Conservation (phyloP, 1,140 invertebrate genomes). For the Tyrophagus putrescentiae region DNA sequence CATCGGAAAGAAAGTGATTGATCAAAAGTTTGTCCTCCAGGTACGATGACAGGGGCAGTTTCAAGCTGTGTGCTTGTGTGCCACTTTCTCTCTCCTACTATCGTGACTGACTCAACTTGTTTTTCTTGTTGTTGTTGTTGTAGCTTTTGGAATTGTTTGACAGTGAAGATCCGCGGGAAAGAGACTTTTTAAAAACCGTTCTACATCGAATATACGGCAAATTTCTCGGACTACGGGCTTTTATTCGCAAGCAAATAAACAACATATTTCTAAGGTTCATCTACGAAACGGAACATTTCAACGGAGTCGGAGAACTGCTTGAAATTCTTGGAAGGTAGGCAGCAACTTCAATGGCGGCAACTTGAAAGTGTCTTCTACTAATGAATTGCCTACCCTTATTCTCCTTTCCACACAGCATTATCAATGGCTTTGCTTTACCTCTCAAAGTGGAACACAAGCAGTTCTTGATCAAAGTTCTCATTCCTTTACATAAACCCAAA, state of each 20-base stretch:
- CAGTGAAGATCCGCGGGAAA: conserved; percentile 94
- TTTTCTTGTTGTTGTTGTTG: conserved; percentile 40
- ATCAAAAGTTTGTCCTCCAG: conserved; percentile 92
- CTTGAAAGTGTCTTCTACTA: background rate
- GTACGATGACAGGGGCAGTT: conserved; percentile 19
- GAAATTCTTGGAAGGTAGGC: conserved; percentile 79
- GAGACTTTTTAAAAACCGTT: conserved; percentile 97
- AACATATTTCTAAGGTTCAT: conserved; percentile 98
- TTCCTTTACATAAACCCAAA: conserved; percentile 95
- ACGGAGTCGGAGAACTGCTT: conserved; percentile 92
- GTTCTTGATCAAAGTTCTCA: conserved; percentile 92
- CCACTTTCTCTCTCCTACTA: conserved; percentile 7
- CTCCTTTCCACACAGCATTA: conserved; percentile 50
- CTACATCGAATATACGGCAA: conserved; percentile 99
- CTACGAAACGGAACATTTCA: conserved; percentile 99
- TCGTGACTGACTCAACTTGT: conserved; percentile 20
- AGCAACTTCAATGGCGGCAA: no score
- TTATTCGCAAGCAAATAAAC: conserved; percentile 99
- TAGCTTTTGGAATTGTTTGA: conserved; percentile 96
- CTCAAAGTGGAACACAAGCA: conserved; percentile 85
- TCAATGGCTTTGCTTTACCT: conserved; percentile 95
- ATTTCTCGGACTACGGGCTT: conserved; percentile 92
- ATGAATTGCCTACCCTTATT: background rate
- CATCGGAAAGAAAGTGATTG: conserved; percentile 94
- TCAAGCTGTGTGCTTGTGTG: background rate